phyloP scores from a whole-genome alignment of 2,113 vertebrate genomes.

The Caranx ignobilis region DNA sequence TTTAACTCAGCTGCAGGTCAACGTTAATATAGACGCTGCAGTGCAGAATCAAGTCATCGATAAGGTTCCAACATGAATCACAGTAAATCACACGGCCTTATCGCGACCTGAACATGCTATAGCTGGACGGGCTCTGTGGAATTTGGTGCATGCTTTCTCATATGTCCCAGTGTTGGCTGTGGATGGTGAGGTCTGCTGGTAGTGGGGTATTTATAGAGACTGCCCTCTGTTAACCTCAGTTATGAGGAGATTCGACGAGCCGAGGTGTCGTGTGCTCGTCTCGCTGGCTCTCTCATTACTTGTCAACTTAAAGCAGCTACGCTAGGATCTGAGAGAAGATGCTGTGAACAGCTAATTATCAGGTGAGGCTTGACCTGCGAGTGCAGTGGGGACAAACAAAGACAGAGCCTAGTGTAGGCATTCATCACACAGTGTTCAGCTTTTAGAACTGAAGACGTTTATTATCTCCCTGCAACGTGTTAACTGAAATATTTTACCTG shows the following conservation, averaged over 20 bases:
- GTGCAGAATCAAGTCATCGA: neutral
- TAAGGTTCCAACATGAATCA: neutral
- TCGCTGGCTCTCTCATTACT: conserved; percentile 34
- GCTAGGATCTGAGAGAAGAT: conserved; percentile 14
- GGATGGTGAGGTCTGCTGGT: conserved; percentile 9
- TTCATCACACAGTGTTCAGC: no score
- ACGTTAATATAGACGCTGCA: neutral
- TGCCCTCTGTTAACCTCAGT: conserved; percentile 3
- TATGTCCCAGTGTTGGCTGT: conserved; percentile 8
- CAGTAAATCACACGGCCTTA: neutral
- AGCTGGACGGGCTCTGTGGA: conserved; percentile 2
- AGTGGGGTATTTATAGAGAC: conserved; percentile 47
- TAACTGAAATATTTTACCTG: no score
- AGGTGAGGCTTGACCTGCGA: conserved; percentile 3
- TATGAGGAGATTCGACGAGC: neutral
- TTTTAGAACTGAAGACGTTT: no score
- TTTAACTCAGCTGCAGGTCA: neutral
- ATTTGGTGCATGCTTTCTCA: conserved; percentile 10
- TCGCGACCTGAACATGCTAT: neutral
- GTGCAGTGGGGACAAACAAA: neutral
- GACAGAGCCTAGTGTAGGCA: no score
- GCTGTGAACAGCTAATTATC: conserved; percentile 40
- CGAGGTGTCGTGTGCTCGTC: conserved; percentile 3
- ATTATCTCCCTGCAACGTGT: no score
- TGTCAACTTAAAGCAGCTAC: conserved; percentile 31